Base-by-base conservation (phyloP, 2,113 vertebrate genomes). In the Raja brachyura region DNA sequence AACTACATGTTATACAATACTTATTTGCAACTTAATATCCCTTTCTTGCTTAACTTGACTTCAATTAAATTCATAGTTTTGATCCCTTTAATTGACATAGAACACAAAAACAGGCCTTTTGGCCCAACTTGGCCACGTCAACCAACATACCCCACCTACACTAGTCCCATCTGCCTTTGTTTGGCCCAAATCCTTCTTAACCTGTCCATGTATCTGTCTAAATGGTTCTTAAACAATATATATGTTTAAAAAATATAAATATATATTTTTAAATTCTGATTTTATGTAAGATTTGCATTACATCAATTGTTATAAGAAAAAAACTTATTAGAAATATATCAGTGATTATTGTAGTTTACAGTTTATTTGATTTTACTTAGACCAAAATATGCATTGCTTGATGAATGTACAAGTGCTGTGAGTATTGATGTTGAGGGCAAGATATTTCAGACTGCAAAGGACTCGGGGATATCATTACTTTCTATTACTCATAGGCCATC, bases 381-480 rank as follows among this genome's bases (percentile, higher is more conserved):
- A 95, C 98, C 98, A 0, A 99, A 98, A 94, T 99, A 99, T 0
- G 99, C 98, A 8, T 95, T 99, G 94, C 93, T 99, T 94, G 99
- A 99, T 59, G 99, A 99, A 95, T 99, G 99, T 93, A 99, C 98
- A 0, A 99, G 99, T 94, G 99, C 99, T 28, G 98, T 99, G 94
- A 99, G 99, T 96, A 99, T 99, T 79, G 99, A 99, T 68, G 99
- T 99, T 3, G 99, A 99, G 96, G 99, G 98, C 88, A 99, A 98
- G 95, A 99, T 99, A 95, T 99, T 99, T 95, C 98, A 99, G 95
- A 97, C 98, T 93, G 98, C 99, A 76, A 98, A 99, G 95, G 97
- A 97, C 93, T 96, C 97, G 86, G 98, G 98, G 90, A 99, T 99
- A 95, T 99, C 98, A 77, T 96, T 99, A 93, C 96, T 99, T 93